Evolutionary conservation across 2,113 vertebrate genomes (phyloP).

Genomic region (Andinoacara biseriatus): DNA sequence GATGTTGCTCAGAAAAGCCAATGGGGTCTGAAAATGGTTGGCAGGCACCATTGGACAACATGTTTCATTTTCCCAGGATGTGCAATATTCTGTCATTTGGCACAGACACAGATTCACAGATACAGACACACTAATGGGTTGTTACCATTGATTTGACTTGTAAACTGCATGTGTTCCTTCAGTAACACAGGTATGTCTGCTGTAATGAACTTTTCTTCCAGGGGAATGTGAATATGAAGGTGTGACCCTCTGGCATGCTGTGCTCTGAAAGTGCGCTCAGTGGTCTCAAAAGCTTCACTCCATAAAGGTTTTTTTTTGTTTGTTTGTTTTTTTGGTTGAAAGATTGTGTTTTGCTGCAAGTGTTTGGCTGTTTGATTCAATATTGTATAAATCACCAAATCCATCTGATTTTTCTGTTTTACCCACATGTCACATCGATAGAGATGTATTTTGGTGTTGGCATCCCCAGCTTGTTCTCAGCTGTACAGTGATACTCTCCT

Average conservation of each 20-base stretch:
- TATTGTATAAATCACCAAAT: not conserved
- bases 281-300: not conserved
- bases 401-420: not conserved
- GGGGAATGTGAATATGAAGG: not conserved
- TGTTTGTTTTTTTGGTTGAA: not conserved
- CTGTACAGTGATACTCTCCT: not conserved
- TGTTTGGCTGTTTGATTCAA: not conserved
- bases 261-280: not conserved
- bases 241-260: no score
- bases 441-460: not conserved
- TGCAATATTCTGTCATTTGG: not conserved
- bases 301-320: not conserved
- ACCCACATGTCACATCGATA: not conserved
- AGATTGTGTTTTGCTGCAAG: not conserved
- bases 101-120: not conserved
- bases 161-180: not conserved
- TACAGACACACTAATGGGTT: not conserved
- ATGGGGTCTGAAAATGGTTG: not conserved
- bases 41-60: no score
- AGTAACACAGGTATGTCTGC: not conserved
- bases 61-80: not conserved
- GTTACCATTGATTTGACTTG: not conserved
- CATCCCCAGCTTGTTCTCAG: not conserved
- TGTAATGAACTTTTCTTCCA: not conserved
- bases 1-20: not conserved